Conservation (phyloP, 2,113 vertebrate species). For the Charina bottae region DNA sequence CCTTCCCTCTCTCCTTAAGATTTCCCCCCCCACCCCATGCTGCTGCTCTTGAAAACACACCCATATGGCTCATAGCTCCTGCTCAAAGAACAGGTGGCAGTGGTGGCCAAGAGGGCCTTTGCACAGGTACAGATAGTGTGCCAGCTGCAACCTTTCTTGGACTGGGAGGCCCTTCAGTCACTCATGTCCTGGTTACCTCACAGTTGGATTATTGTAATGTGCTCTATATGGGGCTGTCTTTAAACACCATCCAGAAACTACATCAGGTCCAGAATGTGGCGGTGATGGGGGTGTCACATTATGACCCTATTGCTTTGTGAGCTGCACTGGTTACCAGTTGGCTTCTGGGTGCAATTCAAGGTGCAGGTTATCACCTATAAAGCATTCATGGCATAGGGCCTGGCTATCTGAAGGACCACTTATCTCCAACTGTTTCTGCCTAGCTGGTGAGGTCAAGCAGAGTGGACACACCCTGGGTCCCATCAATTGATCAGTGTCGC, state of each 20-base stretch:
- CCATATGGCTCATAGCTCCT: not conserved
- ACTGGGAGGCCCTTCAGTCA: not conserved
- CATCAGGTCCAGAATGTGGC: not conserved
- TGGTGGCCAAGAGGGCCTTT: not conserved
- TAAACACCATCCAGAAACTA: not conserved
- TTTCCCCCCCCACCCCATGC: not conserved
- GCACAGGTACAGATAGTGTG: not conserved
- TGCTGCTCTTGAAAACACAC: not conserved
- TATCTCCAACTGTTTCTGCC: not conserved
- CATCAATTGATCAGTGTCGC: not conserved
- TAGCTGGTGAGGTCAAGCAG: not conserved
- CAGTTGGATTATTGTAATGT: not conserved
- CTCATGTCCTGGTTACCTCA: not conserved
- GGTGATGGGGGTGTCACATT: not conserved
- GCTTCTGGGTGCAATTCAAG: not conserved
- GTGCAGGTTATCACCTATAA: too few species aligned
- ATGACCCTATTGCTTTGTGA: not conserved
- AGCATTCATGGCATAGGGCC: not conserved
- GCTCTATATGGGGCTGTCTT: not conserved
- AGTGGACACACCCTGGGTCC: not conserved
- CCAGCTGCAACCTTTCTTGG: not conserved
- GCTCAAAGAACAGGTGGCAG: not conserved
- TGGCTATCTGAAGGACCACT: too few species aligned
- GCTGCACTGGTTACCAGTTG: not conserved
- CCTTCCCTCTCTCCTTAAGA: not conserved